Evolutionary conservation across 2,888 invertebrate species (phyloP), one percentile per base, ranked within the genome.

Genomic region (Nemotelus nigrinus): DNA sequence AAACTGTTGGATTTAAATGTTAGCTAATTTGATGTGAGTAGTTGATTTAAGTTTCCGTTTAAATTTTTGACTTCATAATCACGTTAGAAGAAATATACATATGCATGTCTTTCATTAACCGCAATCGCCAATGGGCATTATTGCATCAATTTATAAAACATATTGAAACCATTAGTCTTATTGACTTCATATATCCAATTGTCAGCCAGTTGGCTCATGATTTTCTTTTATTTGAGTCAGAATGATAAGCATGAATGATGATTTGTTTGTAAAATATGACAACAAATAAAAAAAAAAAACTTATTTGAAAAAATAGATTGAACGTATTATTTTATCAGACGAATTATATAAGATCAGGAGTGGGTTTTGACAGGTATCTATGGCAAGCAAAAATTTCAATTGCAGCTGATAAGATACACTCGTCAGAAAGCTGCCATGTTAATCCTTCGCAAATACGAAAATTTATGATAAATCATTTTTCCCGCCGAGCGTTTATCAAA

Each of bases 301-400:
- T 25, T 58, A 8, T 63, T 63, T 43, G 63, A 63, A 63, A 43
- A 25, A 63, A 63, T 63, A 41, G 63, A 63, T 63, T 63, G 63
- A 43, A 63, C 63, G 41, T 63, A 41, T n/a, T 63, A 63, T 43
- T 63, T 63, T 63, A 63, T 63, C 63, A 41, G 25, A 63, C 41
- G 41, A 25, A 43, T 63, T 63, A 43, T 63, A 63, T 63, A 8
- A 63, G 41, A 41, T 43, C 63, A 5, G 39, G 41, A 4, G 8
- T 41, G 43, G 39, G 3, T 63, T 6, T 25, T 63, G 63, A 8
- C 63, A 63, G 41, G 25, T 63, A 41, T 8, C 41, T 63, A 43
- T 63, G 41, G 41, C 41, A 63, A 8, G 3, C 63, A 3, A 63
- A 63, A 63, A 63, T 63, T 63, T 43, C 63, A 25, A 63, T 63